phyloP scores from a whole-genome alignment of 2,888 invertebrate genomes.

The Leucophenga montana region DNA sequence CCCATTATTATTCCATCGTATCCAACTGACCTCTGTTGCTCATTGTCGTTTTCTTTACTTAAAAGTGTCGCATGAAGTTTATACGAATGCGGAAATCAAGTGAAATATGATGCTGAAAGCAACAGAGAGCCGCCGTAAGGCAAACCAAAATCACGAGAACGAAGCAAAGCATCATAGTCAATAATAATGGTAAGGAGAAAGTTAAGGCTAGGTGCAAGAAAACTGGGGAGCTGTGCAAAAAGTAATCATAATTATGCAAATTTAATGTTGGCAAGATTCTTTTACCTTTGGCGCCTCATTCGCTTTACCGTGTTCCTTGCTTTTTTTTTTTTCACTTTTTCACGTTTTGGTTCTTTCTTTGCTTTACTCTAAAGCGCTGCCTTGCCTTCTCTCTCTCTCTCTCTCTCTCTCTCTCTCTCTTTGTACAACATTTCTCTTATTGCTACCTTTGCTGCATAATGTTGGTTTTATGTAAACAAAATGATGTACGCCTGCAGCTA shows the following conservation, averaged over 20 bases:
- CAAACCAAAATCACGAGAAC: too few relatives aligned
- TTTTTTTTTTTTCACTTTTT: neutral
- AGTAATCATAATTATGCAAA: constrained; percentile 62
- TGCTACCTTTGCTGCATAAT: neutral
- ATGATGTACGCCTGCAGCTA: constrained; percentile 59
- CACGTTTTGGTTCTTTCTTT: too few relatives aligned
- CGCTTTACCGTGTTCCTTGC: neutral
- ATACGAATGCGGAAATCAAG: constrained; percentile 20
- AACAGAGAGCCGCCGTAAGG: neutral
- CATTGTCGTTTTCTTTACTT: neutral
- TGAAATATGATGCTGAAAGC: constrained; percentile 7
- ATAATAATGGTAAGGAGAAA: too few relatives aligned
- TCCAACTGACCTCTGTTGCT: neutral
- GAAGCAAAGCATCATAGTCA: too few relatives aligned
- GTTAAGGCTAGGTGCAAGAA: too few relatives aligned
- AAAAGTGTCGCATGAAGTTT: constrained; percentile 20
- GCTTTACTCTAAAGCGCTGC: neutral
- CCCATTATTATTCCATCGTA: neutral
- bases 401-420: neutral
- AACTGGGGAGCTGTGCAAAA: neutral
- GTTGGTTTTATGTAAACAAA: constrained; percentile 61
- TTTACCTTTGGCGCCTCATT: constrained; percentile 30
- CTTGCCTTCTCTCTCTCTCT: neutral
- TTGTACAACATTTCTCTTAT: neutral
- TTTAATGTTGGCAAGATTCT: constrained; percentile 61